These are phyloP conservation scores for Amiota minor DNA, from an alignment of 2,888 invertebrate species.

Conservation along the genomic window DNA sequence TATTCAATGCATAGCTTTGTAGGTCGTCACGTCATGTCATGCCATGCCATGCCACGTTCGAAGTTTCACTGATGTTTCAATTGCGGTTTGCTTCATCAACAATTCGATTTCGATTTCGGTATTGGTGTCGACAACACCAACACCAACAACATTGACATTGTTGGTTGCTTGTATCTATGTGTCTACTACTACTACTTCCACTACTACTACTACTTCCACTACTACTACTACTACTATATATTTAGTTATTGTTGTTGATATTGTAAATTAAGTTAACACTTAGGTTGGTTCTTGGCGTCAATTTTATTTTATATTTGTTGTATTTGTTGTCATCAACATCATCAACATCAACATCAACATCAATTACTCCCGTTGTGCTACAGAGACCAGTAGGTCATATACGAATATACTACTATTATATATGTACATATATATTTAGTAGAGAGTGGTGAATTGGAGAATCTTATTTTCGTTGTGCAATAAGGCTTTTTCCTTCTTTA, in stretches of 20 bases:
- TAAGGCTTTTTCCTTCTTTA: neutral
- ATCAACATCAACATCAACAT: neutral
- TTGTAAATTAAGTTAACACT: constrained; percentile 61
- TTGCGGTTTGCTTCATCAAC: constrained; percentile 55
- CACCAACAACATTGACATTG: constrained; percentile 40
- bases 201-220: neutral
- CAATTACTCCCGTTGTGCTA: neutral
- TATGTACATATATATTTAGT: too few relatives aligned
- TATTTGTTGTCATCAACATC: neutral
- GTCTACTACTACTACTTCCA: constrained; percentile 21
- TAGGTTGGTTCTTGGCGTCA: neutral
- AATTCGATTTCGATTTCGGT: constrained; percentile 60
- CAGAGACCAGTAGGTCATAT: neutral
- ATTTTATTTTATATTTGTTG: neutral
- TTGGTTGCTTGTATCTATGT: too few relatives aligned
- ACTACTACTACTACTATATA: constrained; percentile 6
- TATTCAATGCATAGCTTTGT: neutral
- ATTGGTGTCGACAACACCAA: constrained; percentile 39
- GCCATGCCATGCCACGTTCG: neutral
- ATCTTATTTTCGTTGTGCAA: neutral
- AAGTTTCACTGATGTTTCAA: constrained; percentile 62
- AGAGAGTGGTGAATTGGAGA: too few relatives aligned
- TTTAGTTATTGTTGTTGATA: constrained; percentile 43
- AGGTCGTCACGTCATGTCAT: neutral
- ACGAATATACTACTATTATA: too few relatives aligned